phyloP scores from a whole-genome alignment of 1,140 invertebrate species.

The Temnothorax curvispinosus region DNA sequence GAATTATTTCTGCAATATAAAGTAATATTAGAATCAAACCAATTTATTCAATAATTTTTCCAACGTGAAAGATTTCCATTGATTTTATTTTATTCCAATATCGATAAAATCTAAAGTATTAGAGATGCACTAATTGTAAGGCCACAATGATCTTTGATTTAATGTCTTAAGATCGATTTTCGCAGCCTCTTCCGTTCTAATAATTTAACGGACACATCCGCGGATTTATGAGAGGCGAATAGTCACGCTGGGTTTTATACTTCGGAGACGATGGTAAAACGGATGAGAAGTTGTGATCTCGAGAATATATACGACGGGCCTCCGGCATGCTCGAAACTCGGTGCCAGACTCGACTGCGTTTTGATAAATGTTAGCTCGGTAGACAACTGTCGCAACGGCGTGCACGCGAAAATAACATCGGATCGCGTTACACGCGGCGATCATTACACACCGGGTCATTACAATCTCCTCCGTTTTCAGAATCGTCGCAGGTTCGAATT shows the following conservation, averaged over 20 bases:
- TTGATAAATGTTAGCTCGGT: constrained; percentile 77
- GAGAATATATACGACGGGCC: constrained; percentile 62
- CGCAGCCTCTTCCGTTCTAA: neutral
- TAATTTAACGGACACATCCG: neutral
- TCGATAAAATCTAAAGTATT: neutral
- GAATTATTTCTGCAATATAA: neutral
- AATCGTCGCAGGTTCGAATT: neutral
- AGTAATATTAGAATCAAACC: neutral
- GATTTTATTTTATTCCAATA: neutral
- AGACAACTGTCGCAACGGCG: constrained; percentile 73
- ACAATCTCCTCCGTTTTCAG: neutral
- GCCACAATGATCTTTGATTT: neutral
- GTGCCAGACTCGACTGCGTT: constrained; percentile 72
- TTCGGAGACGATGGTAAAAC: neutral
- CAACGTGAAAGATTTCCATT: neutral
- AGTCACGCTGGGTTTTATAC: neutral
- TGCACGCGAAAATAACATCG: constrained; percentile 48
- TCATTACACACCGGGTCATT: constrained; percentile 18
- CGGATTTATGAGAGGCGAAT: neutral
- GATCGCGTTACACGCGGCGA: constrained; percentile 19
- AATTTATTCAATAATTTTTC: neutral
- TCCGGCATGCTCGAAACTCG: constrained; percentile 68
- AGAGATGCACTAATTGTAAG: neutral
- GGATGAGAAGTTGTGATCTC: constrained; percentile 10
- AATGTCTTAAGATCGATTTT: neutral